phyloP scores from a whole-genome alignment of 1,140 invertebrate genomes.

The Papilio polyxenes region DNA sequence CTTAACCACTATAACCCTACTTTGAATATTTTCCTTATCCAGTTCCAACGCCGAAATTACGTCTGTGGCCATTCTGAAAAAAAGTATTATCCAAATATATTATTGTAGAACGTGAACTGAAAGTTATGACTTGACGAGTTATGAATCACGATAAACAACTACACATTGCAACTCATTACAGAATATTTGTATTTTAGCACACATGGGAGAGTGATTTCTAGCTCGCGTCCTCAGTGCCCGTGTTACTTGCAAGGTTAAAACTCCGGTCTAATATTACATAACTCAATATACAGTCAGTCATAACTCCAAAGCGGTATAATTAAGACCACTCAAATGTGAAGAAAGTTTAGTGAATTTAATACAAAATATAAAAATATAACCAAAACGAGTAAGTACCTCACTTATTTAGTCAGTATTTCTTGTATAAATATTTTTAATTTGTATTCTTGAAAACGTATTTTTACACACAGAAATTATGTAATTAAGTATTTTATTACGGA shows the following conservation, averaged over 20 bases:
- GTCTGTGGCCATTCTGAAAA: constrained; percentile 81
- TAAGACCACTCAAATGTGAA: constrained; percentile 14
- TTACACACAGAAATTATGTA: background rate
- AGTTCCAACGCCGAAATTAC: constrained; percentile 82
- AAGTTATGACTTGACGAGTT: constrained; percentile 21
- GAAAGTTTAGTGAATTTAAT: constrained; percentile 24
- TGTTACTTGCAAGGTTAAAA: constrained; percentile 31
- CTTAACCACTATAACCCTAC: constrained; percentile 83
- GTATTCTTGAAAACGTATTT: background rate
- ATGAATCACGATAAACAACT: constrained; percentile 21
- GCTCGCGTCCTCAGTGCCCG: constrained; percentile 34
- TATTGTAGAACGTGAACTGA: background rate
- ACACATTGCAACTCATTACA: constrained; percentile 17
- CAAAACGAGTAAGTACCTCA: constrained; percentile 2
- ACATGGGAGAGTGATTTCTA: constrained; percentile 27
- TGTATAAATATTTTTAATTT: background rate
- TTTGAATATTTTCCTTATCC: constrained; percentile 78
- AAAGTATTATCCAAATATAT: constrained; percentile 43
- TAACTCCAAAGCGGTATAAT: constrained; percentile 33
- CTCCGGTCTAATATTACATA: constrained; percentile 36
- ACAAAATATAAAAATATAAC: constrained; percentile 1
- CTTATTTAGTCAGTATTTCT: background rate
- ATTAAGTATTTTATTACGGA: background rate
- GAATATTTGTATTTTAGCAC: constrained; percentile 34
- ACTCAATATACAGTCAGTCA: constrained; percentile 29